Percentiles rank a stretch among this genome's conserved stretches.
These are phyloP conservation scores for Lasiurus cinereus DNA, from an alignment of 2,113 vertebrate genomes.

Conservation along the genomic window DNA sequence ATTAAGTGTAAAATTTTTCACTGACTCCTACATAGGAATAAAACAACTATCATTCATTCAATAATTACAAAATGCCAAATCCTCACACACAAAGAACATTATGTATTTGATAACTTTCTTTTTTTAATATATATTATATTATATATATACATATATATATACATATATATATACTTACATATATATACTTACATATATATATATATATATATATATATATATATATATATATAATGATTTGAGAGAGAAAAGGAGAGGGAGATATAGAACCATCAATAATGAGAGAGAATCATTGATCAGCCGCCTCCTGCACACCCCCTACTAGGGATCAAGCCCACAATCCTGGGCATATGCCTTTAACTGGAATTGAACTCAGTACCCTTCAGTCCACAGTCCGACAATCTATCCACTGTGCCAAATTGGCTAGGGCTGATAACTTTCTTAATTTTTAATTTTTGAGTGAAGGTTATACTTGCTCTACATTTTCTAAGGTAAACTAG, in stretches of 20 bases:
- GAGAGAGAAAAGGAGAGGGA: no score
- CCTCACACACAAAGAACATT: neutral
- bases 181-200: neutral
- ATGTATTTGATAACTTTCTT: neutral
- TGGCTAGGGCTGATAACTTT: neutral
- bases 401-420: no score
- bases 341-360: no score
- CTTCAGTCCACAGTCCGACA: no score
- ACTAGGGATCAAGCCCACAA: no score
- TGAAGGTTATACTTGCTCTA: neutral
- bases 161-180: no score
- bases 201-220: neutral
- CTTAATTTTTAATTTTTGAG: conserved; percentile 39
- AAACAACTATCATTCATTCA: neutral
- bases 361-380: no score
- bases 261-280: no score
- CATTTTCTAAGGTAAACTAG: conserved; percentile 33
- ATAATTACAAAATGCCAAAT: neutral
- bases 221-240: no score
- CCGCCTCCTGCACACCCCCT: no score
- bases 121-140: no score
- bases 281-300: no score
- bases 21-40: neutral
- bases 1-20: conserved; percentile 5
- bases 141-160: neutral